Evolutionary conservation across 2,113 vertebrate genomes (phyloP), one percentile per base, ranked within the genome.

Genomic region (Heptranchias perlo): DNA sequence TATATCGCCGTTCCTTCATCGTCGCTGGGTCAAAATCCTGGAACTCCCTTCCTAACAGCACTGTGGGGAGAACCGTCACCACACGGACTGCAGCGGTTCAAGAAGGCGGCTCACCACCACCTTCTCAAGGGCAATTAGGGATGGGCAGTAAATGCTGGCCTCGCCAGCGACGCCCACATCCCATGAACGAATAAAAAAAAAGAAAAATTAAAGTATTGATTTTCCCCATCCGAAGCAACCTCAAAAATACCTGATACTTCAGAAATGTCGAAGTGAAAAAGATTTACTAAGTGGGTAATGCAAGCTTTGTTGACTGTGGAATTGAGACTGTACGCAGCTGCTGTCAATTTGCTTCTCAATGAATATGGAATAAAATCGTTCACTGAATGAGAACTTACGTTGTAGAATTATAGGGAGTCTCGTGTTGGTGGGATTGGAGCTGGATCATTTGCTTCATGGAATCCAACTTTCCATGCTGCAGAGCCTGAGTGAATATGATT

Each of bases 311-410:
- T 62, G 58, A 58, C 14, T 58, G 64, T 93, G 89, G 54, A 93
- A 64, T n/a, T 93, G n/a, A 93, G 61, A 93, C n/a, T 6, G 31
- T 93, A 18, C 23, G 58, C 89, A 93, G 35, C 89, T 93, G 89
- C 23, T 35, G 64, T 93, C 89, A 93, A 93, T 93, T 62, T 93
- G 18, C 89, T 62, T 62, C 89, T 62, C 58, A 44, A 21, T 62
- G n/a, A 93, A 93, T 21, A 92, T 92, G 14, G 58, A 92, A 62
- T 92, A n/a, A 92, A 91, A 39, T 93, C 64, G 89, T 62, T 93
- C 35, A 64, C 14, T 93, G 58, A 58, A 93, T 93, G 89, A 58
- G 89, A 93, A 93, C 58, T 93, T 93, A 39, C 35, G 64, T 21
- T 23, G 61, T 18, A 62, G 35, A 64, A 64, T 93, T 35, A 93